Percentiles rank a stretch among this genome's conserved stretches.
phyloP scores from a whole-genome alignment of 2,888 invertebrate species.

The Ophion costatus region DNA sequence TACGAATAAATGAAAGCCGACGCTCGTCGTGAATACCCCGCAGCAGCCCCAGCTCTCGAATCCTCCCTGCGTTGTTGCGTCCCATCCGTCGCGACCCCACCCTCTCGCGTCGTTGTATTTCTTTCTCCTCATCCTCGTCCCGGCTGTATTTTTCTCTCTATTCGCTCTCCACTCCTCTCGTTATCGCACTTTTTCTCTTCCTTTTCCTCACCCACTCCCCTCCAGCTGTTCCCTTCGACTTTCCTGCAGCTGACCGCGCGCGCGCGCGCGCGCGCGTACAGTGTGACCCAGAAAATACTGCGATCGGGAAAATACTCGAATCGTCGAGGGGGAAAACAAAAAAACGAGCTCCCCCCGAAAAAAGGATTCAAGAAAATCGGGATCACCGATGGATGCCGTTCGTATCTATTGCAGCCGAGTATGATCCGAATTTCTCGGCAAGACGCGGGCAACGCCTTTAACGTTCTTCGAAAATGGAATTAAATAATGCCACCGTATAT shows the following conservation, averaged over 20 bases:
- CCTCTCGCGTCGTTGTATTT: constrained; percentile 51
- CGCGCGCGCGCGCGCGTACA: constrained; percentile 46
- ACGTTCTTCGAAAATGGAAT: too few relatives aligned
- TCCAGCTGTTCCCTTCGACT: constrained; percentile 31
- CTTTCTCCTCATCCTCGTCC: constrained; percentile 59
- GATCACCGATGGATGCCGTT: too few relatives aligned
- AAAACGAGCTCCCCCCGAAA: too few relatives aligned
- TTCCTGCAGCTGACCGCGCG: constrained; percentile 6
- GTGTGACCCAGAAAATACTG: constrained; percentile 45
- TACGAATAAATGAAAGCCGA: constrained; percentile 81
- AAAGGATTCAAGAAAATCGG: too few relatives aligned
- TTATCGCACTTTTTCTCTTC: too few relatives aligned
- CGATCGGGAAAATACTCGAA: background rate
- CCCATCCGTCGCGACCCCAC: constrained; percentile 29
- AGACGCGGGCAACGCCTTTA: too few relatives aligned
- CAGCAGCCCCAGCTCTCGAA: constrained; percentile 64
- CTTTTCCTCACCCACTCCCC: background rate
- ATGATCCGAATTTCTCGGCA: too few relatives aligned
- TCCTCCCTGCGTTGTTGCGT: constrained; percentile 39
- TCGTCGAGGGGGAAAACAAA: too few relatives aligned
- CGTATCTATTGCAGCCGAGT: too few relatives aligned
- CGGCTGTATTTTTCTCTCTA: too few relatives aligned
- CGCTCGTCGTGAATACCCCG: constrained; percentile 59
- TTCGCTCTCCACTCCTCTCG: constrained; percentile 29
- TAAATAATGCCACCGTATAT: too few relatives aligned